Conservation (phyloP, 2,888 invertebrate genomes). For the Galeruca laticollis region DNA sequence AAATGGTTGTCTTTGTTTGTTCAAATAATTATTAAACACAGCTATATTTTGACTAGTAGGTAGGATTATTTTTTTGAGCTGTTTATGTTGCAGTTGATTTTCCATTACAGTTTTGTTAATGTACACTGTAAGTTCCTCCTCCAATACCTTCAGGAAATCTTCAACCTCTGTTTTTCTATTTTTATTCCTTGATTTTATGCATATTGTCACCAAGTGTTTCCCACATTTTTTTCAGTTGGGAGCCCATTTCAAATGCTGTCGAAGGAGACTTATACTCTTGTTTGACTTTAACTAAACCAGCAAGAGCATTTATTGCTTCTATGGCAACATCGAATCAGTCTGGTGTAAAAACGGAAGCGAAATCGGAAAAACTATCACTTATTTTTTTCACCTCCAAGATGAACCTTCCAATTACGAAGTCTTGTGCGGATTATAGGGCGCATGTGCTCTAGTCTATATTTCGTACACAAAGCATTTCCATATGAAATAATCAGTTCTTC, state of each 20-base stretch:
- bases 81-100: slow-evolving; percentile 31
- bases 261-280: slow-evolving; percentile 33
- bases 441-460: slow-evolving; percentile 43
- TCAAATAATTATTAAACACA: slow-evolving; percentile 10
- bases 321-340: slow-evolving; percentile 31
- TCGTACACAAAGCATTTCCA: slow-evolving; percentile 46
- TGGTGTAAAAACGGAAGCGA: slow-evolving; percentile 41
- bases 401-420: slow-evolving; percentile 37
- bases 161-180: slow-evolving; percentile 25
- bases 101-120: slow-evolving; percentile 35
- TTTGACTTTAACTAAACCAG: slow-evolving; percentile 32
- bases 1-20: slow-evolving; percentile 1
- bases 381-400: slow-evolving; percentile 20
- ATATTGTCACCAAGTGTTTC: slow-evolving; percentile 27
- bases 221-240: slow-evolving; percentile 44
- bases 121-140: slow-evolving; percentile 21
- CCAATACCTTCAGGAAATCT: slow-evolving; percentile 34
- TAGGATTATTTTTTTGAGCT: slow-evolving; percentile 34
- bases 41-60: slow-evolving; percentile 19
- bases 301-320: slow-evolving; percentile 32
- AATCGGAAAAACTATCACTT: slow-evolving; percentile 26
- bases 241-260: slow-evolving; percentile 43
- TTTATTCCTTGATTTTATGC: slow-evolving; percentile 42
- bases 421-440: slow-evolving; percentile 40
- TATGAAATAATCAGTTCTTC: slow-evolving; percentile 48